Conservation (phyloP, 2,113 vertebrate genomes). For the Scytalopus superciliaris region DNA sequence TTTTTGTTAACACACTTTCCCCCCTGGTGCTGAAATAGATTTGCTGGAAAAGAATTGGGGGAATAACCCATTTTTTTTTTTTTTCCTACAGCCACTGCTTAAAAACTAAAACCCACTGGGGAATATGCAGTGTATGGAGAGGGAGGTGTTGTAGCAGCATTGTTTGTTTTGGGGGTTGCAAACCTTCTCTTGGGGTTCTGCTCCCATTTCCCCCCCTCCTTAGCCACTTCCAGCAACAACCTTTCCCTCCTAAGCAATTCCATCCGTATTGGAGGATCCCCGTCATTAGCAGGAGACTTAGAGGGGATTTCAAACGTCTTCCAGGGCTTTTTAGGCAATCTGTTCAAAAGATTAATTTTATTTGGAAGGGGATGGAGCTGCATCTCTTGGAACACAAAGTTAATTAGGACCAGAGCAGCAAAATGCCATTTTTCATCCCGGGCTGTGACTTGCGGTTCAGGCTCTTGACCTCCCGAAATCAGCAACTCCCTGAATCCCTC, state of each 20-base stretch:
- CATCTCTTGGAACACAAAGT: constrained; percentile 27
- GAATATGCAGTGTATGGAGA: rapidly evolving
- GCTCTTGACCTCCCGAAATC: constrained; percentile 18
- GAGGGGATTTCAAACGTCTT: neutral
- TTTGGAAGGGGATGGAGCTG: constrained; percentile 12
- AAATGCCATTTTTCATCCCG: constrained; percentile 39
- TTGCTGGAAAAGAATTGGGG: rapidly evolving
- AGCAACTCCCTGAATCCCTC: neutral
- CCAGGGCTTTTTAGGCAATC: neutral
- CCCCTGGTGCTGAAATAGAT: neutral
- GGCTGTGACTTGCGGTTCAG: neutral
- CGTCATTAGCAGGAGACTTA: neutral
- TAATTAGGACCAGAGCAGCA: constrained; percentile 63
- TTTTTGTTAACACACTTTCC: neutral
- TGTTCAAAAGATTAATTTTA: constrained; percentile 43
- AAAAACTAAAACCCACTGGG: neutral
- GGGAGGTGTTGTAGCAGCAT: neutral
- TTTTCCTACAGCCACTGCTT: neutral
- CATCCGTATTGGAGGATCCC: neutral
- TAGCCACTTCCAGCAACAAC: neutral
- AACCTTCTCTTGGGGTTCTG: neutral
- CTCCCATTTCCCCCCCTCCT: neutral
- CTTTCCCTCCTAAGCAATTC: constrained; percentile 9
- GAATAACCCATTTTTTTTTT: neutral
- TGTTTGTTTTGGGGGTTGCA: neutral